Base-by-base conservation (phyloP, 1,140 invertebrate genomes). In the Drosophila tani region DNA sequence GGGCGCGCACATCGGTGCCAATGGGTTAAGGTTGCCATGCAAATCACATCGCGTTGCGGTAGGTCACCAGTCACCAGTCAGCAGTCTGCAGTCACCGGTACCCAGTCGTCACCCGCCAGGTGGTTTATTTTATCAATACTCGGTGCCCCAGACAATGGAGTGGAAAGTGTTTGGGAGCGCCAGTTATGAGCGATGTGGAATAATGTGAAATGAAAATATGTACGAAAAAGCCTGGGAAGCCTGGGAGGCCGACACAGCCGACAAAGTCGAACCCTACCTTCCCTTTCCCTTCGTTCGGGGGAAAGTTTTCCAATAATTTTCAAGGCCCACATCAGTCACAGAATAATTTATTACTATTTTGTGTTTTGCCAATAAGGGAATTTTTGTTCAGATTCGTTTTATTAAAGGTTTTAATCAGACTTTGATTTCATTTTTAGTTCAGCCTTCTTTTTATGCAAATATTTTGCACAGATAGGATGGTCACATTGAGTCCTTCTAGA, bases 1-100 rank as follows among this genome's bases (percentile, higher is more conserved):
- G 32, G 32, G 19, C 14, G 47, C 27, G 32, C 21, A 55, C 43
- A 86, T 78, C 32, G 87, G 66, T 90, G 84, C 40, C 84, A 88
- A 84, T 88, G 85, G 84, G 84, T 88, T 84, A 88, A 84, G 85
- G 84, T 84, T 84, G 85, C 35, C 66, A 81, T 78, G 85, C 84
- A 81, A 83, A 86, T 76, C 50, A 24, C 58, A 24, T 40, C 32
- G 55, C 27, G 51, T 79, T 75, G 75, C 47, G 68, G 64, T 81
- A 85, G 82, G 74, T 82, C 69, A 75, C 46, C 43, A 27, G 19
- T 51, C 40, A 41, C 15, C 40, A 41, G 40, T 15, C 15, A 21
- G 17, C 17, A 46, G 40, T 15, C 15, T 14, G 17, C 17, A 46
- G 19, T 8, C 46, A 24, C 5, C 46, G 8, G 29, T 32, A 32